Evolutionary conservation across 92 coral and sea anemone species (phyloP).

Genomic region (Metridium senile): DNA sequence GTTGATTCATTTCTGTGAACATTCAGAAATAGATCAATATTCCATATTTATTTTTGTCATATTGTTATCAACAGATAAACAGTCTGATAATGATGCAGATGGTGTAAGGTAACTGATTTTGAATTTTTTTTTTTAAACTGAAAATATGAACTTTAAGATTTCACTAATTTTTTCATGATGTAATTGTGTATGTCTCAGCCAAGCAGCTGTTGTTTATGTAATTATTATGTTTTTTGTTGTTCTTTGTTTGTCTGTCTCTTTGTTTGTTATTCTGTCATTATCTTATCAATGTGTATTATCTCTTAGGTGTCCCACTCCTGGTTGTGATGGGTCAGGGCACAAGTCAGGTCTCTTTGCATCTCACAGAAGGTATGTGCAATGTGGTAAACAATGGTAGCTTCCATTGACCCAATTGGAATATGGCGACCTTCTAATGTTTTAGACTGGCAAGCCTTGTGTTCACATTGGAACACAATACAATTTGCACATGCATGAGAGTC

Average conservation of each 20-base stretch:
- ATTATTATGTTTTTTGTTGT: not conserved
- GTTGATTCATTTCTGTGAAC: no score
- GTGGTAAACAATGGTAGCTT: no score
- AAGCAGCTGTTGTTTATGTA: not conserved
- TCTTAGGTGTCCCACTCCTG: slow-evolving; percentile 91
- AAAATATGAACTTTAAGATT: not conserved
- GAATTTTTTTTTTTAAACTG: no score
- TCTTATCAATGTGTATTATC: not conserved
- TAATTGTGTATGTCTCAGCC: no score
- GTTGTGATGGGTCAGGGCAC: slow-evolving; percentile 98
- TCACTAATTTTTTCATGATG: no score
- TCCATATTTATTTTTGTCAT: no score
- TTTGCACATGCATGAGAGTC: no score
- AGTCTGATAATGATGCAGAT: slow-evolving; percentile 20
- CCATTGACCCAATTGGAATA: no score
- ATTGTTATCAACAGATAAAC: slow-evolving; percentile 13
- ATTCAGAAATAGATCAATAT: no score
- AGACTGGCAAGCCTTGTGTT: no score
- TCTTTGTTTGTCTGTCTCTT: not conserved
- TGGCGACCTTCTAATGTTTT: no score
- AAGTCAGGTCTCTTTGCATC: slow-evolving; percentile 93
- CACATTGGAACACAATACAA: no score
- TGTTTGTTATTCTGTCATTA: not conserved
- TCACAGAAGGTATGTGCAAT: slow-evolving; percentile 55
- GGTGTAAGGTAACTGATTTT: slow-evolving; percentile 17